These are phyloP conservation scores for Drosophila barbarae DNA, from an alignment of 2,888 invertebrate genomes.

Conservation along the genomic window DNA sequence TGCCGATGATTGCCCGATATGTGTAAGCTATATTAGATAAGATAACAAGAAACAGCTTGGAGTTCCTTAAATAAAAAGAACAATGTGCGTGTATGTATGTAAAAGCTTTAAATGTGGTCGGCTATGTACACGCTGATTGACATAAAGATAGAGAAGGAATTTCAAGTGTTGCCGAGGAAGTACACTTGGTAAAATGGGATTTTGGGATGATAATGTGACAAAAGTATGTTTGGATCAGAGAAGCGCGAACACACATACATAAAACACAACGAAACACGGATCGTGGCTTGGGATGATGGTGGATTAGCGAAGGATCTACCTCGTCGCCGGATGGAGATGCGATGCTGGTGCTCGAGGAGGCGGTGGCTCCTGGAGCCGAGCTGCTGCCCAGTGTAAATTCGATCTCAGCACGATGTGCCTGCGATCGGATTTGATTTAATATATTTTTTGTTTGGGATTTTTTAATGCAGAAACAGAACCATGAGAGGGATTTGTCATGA, in stretches of 20 bases:
- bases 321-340: conserved; percentile 84
- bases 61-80: conserved; percentile 25
- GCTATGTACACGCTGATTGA: conserved; percentile 19
- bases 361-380: conserved; percentile 52
- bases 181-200: conserved; percentile 1
- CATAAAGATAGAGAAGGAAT: conserved; percentile 4
- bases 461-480: conserved; percentile 55
- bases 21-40: conserved; percentile 33
- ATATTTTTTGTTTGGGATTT: conserved; percentile 15
- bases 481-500: conserved; percentile 50
- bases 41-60: conserved; percentile 22
- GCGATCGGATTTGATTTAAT: conserved; percentile 9
- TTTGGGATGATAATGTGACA: conserved; percentile 10
- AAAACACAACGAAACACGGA: conserved; percentile 32
- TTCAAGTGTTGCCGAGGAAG: neutral
- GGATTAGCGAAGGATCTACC: conserved; percentile 82
- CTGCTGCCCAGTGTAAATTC: conserved; percentile 90
- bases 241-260: conserved; percentile 16
- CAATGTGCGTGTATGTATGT: conserved; percentile 10
- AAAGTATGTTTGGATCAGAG: conserved; percentile 2
- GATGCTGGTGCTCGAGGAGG: conserved; percentile 37
- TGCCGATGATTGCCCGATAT: conserved; percentile 12
- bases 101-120: conserved; percentile 17
- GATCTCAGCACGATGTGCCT: conserved; percentile 95
- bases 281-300: conserved; percentile 20